Percentiles rank a stretch among this genome's conserved stretches.
Evolutionary conservation across 1,140 invertebrate genomes (phyloP).

Genomic region (Drosophila rhopaloa): DNA sequence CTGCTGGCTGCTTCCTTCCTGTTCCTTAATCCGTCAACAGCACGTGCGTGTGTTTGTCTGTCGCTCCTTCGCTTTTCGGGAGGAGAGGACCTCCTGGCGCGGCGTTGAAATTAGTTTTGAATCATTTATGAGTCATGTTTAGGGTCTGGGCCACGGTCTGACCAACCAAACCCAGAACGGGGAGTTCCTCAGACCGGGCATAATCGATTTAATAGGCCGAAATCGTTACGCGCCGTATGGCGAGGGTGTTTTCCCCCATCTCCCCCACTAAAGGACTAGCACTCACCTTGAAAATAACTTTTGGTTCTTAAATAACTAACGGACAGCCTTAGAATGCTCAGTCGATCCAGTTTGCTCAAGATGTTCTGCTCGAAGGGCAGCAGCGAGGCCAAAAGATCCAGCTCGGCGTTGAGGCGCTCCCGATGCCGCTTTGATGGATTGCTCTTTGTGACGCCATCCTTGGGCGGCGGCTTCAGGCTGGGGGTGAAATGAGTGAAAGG

Average conservation of each 20-base stretch:
- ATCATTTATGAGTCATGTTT: constrained; percentile 82
- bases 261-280: constrained; percentile 1
- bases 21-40: constrained; percentile 66
- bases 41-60: constrained; percentile 59
- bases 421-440: constrained; percentile 99
- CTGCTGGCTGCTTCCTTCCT: constrained; percentile 47
- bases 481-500: constrained; percentile 40
- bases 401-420: constrained; percentile 98
- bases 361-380: constrained; percentile 99
- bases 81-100: constrained; percentile 58
- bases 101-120: constrained; percentile 81
- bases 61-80: constrained; percentile 18
- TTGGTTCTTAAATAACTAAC: constrained; percentile 99
- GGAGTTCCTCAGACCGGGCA: constrained; percentile 47
- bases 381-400: constrained; percentile 98
- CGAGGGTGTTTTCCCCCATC: constrained; percentile 8
- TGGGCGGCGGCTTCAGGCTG: constrained; percentile 97
- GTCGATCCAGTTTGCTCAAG: constrained; percentile 98
- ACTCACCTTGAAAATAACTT: constrained; percentile 99
- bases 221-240: constrained; percentile 71
- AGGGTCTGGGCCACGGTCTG: constrained; percentile 53
- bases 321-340: constrained; percentile 98
- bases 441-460: constrained; percentile 98
- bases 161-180: constrained; percentile 28
- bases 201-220: constrained; percentile 79